These are phyloP conservation scores for Diplosoma virens DNA, from an alignment of 23 tunicate species.

Conservation along the genomic window DNA sequence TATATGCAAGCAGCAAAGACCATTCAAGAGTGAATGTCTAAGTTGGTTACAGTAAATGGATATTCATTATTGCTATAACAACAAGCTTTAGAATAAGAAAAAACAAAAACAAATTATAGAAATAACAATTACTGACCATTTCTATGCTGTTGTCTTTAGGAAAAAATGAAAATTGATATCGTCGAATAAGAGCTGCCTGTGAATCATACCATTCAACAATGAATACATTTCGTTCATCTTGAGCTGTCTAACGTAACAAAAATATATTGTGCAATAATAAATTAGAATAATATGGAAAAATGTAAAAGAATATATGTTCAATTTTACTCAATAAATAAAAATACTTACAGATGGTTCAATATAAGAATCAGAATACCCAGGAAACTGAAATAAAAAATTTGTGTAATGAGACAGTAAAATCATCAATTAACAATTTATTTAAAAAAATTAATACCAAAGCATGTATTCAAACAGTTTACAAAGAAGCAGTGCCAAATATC, in stretches of 20 bases:
- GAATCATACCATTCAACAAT: conserved; percentile 96
- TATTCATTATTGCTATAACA: too few relatives aligned
- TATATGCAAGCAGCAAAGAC: too few relatives aligned
- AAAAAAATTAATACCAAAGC: too few relatives aligned
- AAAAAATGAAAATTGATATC: conserved; percentile 79
- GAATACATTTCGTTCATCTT: conserved; percentile 81
- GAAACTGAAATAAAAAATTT: conserved; percentile 87
- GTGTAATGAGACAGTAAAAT: too few relatives aligned
- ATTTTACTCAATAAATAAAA: background rate
- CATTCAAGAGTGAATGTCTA: too few relatives aligned
- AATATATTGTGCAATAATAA: background rate
- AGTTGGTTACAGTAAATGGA: too few relatives aligned
- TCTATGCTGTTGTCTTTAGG: conserved; percentile 96
- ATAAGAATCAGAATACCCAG: conserved; percentile 74
- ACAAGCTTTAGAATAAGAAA: too few relatives aligned
- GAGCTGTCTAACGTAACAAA: conserved; percentile 52
- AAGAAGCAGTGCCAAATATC: too few relatives aligned
- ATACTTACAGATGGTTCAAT: conserved; percentile 84
- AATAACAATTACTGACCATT: conserved; percentile 61
- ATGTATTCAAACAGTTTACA: too few relatives aligned
- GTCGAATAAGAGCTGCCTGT: conserved; percentile 90
- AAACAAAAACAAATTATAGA: too few relatives aligned
- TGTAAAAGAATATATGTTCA: background rate
- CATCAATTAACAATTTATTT: too few relatives aligned
- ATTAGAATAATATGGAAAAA: background rate